phyloP scores from a whole-genome alignment of 2,113 vertebrate species.

The Cercopithecus mona region DNA sequence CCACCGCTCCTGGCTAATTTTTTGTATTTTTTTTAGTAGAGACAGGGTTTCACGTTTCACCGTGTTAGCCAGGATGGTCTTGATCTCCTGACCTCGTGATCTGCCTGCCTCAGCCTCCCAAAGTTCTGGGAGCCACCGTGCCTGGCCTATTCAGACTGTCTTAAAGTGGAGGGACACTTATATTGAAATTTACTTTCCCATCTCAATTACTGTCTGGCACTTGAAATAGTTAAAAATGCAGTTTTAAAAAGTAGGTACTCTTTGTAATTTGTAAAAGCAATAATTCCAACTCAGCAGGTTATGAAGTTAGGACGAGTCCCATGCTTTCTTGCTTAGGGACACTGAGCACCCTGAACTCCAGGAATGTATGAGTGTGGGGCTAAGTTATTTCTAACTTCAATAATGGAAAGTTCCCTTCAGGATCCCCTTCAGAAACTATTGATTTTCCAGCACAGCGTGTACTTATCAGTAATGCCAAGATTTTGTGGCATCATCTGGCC shows the following conservation, averaged over 20 bases:
- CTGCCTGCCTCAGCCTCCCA: no score
- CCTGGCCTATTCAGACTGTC: not conserved
- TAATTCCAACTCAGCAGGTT: not conserved
- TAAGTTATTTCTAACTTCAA: conserved; percentile 67
- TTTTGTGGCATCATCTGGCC: conserved; percentile 70
- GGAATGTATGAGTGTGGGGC: conserved; percentile 59
- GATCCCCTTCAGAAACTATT: conserved; percentile 70
- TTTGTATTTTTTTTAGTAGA: no score
- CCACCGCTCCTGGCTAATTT: no score
- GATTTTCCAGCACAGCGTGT: conserved; percentile 68
- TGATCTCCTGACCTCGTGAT: no score
- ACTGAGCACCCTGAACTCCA: not conserved
- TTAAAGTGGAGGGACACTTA: not conserved
- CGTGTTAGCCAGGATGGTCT: no score
- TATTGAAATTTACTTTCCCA: not conserved
- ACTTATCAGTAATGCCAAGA: conserved; percentile 62
- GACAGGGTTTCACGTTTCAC: no score
- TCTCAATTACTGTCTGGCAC: not conserved
- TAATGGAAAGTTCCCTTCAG: conserved; percentile 69
- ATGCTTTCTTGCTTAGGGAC: conserved; percentile 37
- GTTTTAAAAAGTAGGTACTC: not conserved
- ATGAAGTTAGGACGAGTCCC: not conserved
- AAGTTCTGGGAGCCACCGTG: no score
- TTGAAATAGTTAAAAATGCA: conserved; percentile 4
- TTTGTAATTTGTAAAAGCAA: conserved; percentile 31